These are phyloP conservation scores for Glossosoma conforme DNA, from an alignment of 1,140 invertebrate genomes.

Conservation along the genomic window DNA sequence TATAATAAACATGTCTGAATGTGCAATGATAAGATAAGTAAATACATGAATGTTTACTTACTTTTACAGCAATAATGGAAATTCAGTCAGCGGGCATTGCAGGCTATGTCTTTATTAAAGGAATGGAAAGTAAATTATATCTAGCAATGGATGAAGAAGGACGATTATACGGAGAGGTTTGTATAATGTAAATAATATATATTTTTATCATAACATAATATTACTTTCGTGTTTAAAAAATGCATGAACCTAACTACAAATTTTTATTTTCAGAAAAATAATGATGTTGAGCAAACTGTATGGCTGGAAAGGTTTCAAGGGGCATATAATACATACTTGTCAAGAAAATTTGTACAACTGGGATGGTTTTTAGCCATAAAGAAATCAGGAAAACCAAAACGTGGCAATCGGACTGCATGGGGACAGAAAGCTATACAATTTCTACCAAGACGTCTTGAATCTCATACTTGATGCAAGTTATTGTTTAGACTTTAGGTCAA, in stretches of 20 bases:
- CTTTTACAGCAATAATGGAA: constrained; percentile 51
- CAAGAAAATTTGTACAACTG: constrained; percentile 52
- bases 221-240: background rate
- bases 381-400: constrained; percentile 57
- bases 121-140: constrained; percentile 53
- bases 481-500: no score
- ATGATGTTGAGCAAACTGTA: constrained; percentile 49
- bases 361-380: constrained; percentile 64
- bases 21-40: background rate
- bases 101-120: constrained; percentile 55
- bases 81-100: constrained; percentile 46
- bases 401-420: constrained; percentile 52
- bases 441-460: constrained; percentile 39
- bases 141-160: constrained; percentile 60
- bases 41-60: constrained; percentile 8
- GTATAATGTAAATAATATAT: background rate
- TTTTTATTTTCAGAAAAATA: constrained; percentile 43
- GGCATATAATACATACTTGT: constrained; percentile 56
- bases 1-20: no score
- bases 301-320: constrained; percentile 57
- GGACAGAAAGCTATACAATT: constrained; percentile 62
- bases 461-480: no score
- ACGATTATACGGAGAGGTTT: constrained; percentile 58
- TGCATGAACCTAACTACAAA: constrained; percentile 9
- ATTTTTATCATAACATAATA: background rate